Evolutionary conservation across 1,140 invertebrate species (phyloP), one percentile per base, ranked within the genome.

Genomic region (Bombus pyrosoma): DNA sequence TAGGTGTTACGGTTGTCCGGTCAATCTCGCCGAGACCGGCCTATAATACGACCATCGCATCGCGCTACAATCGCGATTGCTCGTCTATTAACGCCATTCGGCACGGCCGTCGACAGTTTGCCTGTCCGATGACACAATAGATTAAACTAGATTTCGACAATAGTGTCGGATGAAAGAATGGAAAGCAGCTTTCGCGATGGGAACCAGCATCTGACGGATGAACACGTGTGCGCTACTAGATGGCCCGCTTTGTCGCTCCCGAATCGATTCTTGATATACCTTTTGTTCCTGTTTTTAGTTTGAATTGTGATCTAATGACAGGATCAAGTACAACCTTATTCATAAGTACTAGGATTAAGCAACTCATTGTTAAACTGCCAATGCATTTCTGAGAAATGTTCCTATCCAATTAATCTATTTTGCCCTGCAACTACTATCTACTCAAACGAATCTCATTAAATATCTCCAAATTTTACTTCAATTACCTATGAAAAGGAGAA

Each of bases 1-100:
- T 89, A 86, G 85, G 91, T 87, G 87, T 83, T 76, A 85, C 83
- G 68, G 83, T 34, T 79, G 75, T 71, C 64, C 82, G 75, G 76
- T 79, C 83, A 85, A 85, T 85, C 83, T 64, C 83, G n/a, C 6
- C 28, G 9, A 8, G 74, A 15, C 15, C 22, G 6, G 57, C 34
- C 59, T 39, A 77, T 78, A 78, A 83, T 83, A 78, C 81, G 81
- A 28, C 34, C 41, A 47, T 69, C 62, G 74, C 57, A 57, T 81
- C 69, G 68, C 80, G 32, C 77, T 83, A 78, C 74, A 83, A 83
- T 85, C 83, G 68, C 76, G 83, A 72, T 80, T 59, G 71, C 59
- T 37, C 83, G 68, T 80, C 83, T 85, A 85, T 85, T 85, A 85
- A 39, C 43, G 32, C 41, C 25, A 10, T 4, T 1, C 73, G 28